Base-by-base conservation (phyloP, 2,888 invertebrate genomes). In the Merodon equestris region DNA sequence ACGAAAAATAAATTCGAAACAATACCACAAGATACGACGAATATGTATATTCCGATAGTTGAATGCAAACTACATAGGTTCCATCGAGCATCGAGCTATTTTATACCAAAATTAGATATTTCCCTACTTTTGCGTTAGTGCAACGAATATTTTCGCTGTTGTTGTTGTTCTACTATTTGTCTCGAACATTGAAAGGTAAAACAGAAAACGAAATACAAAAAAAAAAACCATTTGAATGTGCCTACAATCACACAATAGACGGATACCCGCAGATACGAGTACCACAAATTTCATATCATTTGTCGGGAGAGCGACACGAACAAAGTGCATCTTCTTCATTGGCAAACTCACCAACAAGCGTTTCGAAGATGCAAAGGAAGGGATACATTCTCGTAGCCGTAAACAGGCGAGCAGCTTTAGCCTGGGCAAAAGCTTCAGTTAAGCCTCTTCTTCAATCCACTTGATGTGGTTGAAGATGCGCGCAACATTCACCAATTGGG, bases 41-140 rank as follows among this genome's bases (percentile, higher is more conserved):
- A 27, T 27, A 74, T 56, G 63, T 51, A 48, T 74, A 79, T 74
- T 70, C 75, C 81, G 74, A 71, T 71, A 83, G 86, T 83, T 84
- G 84, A 86, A 85, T 87, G 84, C 85, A 85, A 86, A 87, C 87
- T 87, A 86, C 84, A 74, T 66, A 83, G 86, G 85, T 84, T 82
- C 82, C 67, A 71, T 83, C 83, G 82, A 83, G 83, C 82, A 84
- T 79, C 86, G 83, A 85, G 85, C 86, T 85, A 83, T 87, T 87
- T 88, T 87, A 87, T 87, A 87, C 86, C 76, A 81, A 85, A 85
- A 77, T 61, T 74, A 74, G 63, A 74, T 67, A 73, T 74, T 79
- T 79, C 64, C 74, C 74, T 79, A 63, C 79, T 79, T 74, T 79
- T 68, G 74, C 50, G 14, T 58, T 53, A 47, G 38, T 54, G 17